Conservation (phyloP, 2,113 vertebrate species). For the Semicossyphus pulcher region DNA sequence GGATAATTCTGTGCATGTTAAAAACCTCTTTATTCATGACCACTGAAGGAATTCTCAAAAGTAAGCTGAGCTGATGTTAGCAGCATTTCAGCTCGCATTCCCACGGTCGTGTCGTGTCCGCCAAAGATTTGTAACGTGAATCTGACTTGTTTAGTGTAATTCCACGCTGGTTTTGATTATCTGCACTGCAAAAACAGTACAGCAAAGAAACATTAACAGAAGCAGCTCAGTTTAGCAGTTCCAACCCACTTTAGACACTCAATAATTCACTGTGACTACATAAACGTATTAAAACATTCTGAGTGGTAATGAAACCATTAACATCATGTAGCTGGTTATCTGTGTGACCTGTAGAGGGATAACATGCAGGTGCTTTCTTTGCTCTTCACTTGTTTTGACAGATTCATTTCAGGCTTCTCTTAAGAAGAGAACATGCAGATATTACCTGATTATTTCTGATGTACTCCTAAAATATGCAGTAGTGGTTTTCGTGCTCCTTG, state of each 20-base stretch:
- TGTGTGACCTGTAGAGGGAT: background rate
- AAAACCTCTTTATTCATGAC: too few species aligned
- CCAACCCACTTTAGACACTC: conserved; percentile 1
- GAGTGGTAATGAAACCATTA: conserved; percentile 25
- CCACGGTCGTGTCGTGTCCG: too few species aligned
- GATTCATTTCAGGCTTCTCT: background rate
- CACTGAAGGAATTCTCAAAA: too few species aligned
- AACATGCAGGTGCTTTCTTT: background rate
- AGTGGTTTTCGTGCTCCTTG: background rate
- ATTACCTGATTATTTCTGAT: conserved; percentile 12
- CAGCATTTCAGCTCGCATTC: too few species aligned
- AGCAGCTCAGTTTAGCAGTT: background rate
- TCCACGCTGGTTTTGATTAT: too few species aligned
- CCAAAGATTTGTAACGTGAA: too few species aligned
- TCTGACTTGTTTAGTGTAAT: too few species aligned
- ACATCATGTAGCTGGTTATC: background rate
- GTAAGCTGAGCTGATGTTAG: too few species aligned
- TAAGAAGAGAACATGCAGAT: background rate
- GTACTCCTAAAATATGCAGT: conserved; percentile 36
- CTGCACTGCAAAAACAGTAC: too few species aligned
- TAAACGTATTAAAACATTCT: conserved; percentile 17
- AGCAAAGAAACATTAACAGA: background rate
- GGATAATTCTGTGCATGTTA: too few species aligned
- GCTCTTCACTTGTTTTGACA: conserved; percentile 1
- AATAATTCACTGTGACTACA: conserved; percentile 42